A percentile compares a stretch with the other conserved stretches of the same genome.
These are phyloP conservation scores for Hypothenemus hampei DNA, from an alignment of 1,140 invertebrate species.

Conservation along the genomic window DNA sequence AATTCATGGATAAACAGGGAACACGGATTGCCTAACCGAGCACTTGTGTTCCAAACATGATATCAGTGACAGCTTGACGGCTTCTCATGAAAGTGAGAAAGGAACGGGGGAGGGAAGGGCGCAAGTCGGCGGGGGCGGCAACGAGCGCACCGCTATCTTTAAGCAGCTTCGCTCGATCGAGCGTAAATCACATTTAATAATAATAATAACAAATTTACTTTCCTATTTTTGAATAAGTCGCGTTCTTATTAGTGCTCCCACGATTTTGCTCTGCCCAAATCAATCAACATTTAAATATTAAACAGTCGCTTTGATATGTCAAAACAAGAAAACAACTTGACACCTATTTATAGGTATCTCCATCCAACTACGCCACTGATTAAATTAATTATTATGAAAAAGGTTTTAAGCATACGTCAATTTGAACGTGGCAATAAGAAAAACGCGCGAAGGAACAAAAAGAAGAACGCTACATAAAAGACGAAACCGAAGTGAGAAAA, in stretches of 20 bases:
- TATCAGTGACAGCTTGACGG: constrained; percentile 24
- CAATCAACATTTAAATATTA: not conserved
- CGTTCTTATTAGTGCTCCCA: no score
- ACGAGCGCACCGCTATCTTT: constrained; percentile 8
- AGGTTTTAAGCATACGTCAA: no score
- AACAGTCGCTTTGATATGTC: not conserved
- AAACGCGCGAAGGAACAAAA: not conserved
- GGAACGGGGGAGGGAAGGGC: no score
- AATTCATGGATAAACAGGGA: constrained; percentile 21
- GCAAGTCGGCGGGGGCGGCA: no score
- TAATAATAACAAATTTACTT: no score
- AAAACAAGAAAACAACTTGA: not conserved
- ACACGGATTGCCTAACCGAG: constrained; percentile 19
- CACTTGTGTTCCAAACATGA: constrained; percentile 17
- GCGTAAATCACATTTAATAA: constrained; percentile 19
- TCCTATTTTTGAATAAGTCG: no score
- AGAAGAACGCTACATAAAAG: constrained; percentile 2
- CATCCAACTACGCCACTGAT: not conserved
- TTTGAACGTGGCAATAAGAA: no score
- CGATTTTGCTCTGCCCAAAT: constrained; percentile 1
- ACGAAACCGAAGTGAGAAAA: constrained; percentile 13
- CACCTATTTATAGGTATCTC: not conserved
- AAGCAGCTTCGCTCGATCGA: constrained; percentile 19
- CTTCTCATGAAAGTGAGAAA: no score
- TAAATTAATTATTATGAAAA: no score